Evolutionary conservation across 2,113 vertebrate species (phyloP).

Genomic region (Sminthopsis crassicaudata): DNA sequence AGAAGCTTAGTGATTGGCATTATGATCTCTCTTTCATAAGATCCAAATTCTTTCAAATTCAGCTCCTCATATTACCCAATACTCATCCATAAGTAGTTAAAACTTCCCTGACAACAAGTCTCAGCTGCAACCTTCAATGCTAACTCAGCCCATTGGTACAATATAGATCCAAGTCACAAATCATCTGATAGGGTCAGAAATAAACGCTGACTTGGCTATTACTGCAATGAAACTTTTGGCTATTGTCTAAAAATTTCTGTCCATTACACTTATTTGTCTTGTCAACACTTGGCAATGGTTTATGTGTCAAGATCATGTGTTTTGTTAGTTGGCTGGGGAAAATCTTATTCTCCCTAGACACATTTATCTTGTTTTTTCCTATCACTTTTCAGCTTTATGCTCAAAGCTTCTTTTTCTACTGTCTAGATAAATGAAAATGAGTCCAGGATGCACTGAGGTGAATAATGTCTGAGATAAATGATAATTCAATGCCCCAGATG

Average conservation of each 20-base stretch:
- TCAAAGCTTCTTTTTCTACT: conserved; percentile 45
- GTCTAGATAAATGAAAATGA: conserved; percentile 69
- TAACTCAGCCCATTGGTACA: background rate
- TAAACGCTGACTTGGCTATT: conserved; percentile 7
- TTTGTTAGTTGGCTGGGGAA: conserved; percentile 43
- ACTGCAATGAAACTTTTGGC: background rate
- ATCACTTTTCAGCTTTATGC: conserved; percentile 44
- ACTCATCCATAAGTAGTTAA: background rate
- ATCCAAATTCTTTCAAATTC: conserved; percentile 24
- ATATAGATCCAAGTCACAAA: conserved; percentile 41
- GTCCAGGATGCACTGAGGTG: conserved; percentile 60
- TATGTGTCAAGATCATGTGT: conserved; percentile 33
- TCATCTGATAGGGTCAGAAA: conserved; percentile 51
- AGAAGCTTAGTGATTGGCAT: background rate
- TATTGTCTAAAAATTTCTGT: conserved; percentile 43
- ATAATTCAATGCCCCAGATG: conserved; percentile 44
- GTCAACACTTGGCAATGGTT: conserved; percentile 22
- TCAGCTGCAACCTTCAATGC: background rate
- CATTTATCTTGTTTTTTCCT: conserved; percentile 48
- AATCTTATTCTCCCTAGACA: conserved; percentile 53
- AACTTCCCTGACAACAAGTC: conserved; percentile 12
- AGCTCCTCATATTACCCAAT: background rate
- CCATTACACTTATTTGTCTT: conserved; percentile 46
- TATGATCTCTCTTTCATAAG: background rate
- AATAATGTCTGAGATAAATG: conserved; percentile 59